Evolutionary conservation across 2,113 vertebrate species (phyloP), one percentile per base, ranked within the genome.

Genomic region (Mobula birostris): DNA sequence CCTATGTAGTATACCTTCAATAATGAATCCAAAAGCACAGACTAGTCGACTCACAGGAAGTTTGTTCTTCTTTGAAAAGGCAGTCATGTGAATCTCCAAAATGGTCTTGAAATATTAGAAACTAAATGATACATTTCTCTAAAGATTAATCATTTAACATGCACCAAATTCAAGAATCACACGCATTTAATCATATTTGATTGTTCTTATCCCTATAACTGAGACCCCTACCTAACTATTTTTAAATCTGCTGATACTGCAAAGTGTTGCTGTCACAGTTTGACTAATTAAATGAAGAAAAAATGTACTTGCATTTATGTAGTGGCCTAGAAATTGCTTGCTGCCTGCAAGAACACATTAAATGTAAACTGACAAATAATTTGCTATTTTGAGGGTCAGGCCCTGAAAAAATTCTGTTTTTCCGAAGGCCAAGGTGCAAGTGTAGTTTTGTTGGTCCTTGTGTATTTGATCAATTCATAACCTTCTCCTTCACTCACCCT

Each of bases 161-260:
- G 61, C 61, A 7, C 61, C n/a, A 32, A 88, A n/a, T 11, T 32
- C 58, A 66, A 11, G 85, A 88, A 63, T 88, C 29, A 63, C 29
- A 63, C 85, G 77, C 77, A 88, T 66, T 66, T 88, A 63, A 32
- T 88, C 61, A 88, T 88, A 14, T 88, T 61, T 88, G 85, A 88
- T 88, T n/a, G 58, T 88, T 19, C 58, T 66, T 88, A 88, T n/a
- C 85, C 29, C 11, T 14, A n/a, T 63, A 63, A 63, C 27, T 63
- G n/a, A 63, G 11, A 63, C 27, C 29, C 27, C 27, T n/a, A 5
- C 58, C 58, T 88, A n/a, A 61, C 56, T 87, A 58, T 58, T 58
- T 83, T 56, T n/a, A 88, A n/a, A 29, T 0, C 85, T n/a, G 27
- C 61, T 88, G 85, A 88, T 56, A 88, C 24, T 61, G 58, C 58